Evolutionary conservation across 2,797 vertebrate genomes (phyloP), one percentile per base, ranked within the genome.

Genomic region (Vespertilio murinus): DNA sequence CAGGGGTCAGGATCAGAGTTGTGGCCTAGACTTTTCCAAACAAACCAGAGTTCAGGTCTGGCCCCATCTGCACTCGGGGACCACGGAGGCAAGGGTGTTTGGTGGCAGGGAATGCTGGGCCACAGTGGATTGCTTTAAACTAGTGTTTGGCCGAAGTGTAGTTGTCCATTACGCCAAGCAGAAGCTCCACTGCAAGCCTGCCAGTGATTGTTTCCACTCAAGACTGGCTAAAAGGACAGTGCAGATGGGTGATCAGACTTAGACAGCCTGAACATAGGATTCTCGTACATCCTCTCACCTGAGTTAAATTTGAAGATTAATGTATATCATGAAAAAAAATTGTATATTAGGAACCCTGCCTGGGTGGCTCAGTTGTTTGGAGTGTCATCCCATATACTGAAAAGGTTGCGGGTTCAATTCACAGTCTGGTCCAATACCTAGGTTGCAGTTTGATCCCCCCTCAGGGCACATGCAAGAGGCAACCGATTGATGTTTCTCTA

Each of bases 241-340:
- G 16, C 8, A 42, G 5, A 33, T n/a, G 4, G 10, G 6, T n/a
- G 12, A 20, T 80, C 59, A 95, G 74, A 74, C 64, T 25, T 13
- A 42, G 73, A n/a, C 7, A 69, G 33, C 16, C 3, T 20, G 6
- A 35, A 17, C 33, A 3, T 2, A 67, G 52, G 64, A 88, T 86
- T 70, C 7, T 73, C 52, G 42, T 3, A 2, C 12, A 14, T 7
- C 1, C 6, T 12, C 9, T 11, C n/a, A 12, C 30, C 64, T 61
- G 16, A 40, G 8, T 59, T 30, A 92, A 90, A 83, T 78, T 70
- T 33, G 38, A 73, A 1, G 45, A 7, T 74, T 56, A 92, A 9
- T 88, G n/a, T 86, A 6, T 49, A 49, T 54, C 71, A 69, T 75
- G 28, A 75, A 75, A 75, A 75, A 75, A 75, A 74, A 8, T 28